These are phyloP conservation scores for Chionomys nivalis DNA, from an alignment of 2,113 vertebrate species.

Conservation along the genomic window DNA sequence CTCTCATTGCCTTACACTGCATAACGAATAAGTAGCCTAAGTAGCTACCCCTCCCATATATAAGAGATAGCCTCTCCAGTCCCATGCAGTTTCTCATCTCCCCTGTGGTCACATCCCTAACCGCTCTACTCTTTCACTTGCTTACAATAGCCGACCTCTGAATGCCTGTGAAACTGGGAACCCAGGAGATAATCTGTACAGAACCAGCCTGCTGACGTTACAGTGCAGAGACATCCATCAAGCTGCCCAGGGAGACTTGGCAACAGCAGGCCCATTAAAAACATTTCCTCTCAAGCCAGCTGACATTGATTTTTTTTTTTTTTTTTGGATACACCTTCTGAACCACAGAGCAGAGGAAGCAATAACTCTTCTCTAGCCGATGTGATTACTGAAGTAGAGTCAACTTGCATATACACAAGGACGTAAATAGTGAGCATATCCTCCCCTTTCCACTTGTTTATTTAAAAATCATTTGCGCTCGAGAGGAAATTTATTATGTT, in stretches of 20 bases:
- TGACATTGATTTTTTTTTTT: constrained; percentile 74
- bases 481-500: background rate
- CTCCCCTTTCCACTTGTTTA: background rate
- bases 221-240: background rate
- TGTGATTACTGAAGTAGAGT: background rate
- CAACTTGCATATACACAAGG: background rate
- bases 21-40: background rate
- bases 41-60: background rate
- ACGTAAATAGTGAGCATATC: background rate
- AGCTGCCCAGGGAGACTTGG: background rate
- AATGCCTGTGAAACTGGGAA: background rate
- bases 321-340: constrained; percentile 40
- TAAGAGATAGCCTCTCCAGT: background rate
- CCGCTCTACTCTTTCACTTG: background rate
- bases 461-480: background rate
- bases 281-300: constrained; percentile 56
- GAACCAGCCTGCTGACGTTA: background rate
- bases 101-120: background rate
- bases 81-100: background rate
- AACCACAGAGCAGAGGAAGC: constrained; percentile 57
- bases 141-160: background rate
- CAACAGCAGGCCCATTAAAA: background rate
- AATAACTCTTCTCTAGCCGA: constrained; percentile 44
- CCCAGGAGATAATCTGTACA: background rate
- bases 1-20: background rate